Percentiles rank a stretch among this genome's conserved stretches.
These are phyloP conservation scores for Oplegnathus fasciatus DNA, from an alignment of 2,113 vertebrate species.

Conservation along the genomic window DNA sequence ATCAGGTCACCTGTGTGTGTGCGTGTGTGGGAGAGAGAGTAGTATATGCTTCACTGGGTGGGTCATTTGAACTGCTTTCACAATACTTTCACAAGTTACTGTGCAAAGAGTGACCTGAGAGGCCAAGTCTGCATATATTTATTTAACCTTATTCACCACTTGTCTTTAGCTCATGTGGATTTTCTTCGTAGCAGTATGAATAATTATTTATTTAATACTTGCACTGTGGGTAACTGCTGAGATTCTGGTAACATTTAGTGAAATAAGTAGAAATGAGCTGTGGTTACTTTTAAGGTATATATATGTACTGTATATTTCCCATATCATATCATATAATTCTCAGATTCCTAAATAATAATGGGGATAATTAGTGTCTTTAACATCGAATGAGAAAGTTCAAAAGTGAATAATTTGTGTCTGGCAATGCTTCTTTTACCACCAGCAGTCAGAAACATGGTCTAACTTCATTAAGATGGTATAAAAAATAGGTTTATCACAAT, in stretches of 20 bases:
- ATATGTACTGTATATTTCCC: background rate
- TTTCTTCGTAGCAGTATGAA: background rate
- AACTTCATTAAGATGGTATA: background rate
- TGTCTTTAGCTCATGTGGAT: background rate
- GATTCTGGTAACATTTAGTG: background rate
- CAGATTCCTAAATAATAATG: background rate
- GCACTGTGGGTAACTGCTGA: background rate
- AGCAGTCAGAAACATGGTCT: background rate
- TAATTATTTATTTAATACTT: background rate
- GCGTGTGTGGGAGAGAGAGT: background rate
- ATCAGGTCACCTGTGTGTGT: constrained; percentile 35
- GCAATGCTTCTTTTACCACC: background rate
- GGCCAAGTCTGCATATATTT: background rate
- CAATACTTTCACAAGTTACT: constrained; percentile 31
- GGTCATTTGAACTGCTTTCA: constrained; percentile 16
- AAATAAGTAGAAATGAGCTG: background rate
- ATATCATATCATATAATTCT: background rate
- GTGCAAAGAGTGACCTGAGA: background rate
- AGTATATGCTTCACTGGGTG: constrained; percentile 7
- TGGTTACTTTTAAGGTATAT: background rate
- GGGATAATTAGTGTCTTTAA: background rate
- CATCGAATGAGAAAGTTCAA: background rate
- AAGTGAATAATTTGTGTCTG: background rate
- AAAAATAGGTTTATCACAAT: background rate
- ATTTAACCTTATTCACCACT: background rate